Evolutionary conservation across 2,113 vertebrate species (phyloP).

Genomic region (Eptatretus burgeri): DNA sequence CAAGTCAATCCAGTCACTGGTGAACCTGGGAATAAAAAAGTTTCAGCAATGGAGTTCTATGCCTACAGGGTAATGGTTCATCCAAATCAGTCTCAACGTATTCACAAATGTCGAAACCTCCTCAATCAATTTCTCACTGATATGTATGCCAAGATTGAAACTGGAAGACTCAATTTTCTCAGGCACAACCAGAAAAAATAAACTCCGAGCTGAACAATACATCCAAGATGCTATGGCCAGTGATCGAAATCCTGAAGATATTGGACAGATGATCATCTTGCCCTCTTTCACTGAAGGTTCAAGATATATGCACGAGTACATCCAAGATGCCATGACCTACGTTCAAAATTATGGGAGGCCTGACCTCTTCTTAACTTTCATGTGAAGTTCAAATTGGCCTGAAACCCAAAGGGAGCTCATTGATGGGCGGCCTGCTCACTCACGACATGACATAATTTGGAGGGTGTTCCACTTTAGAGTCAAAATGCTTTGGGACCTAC

Average conservation of each 20-base stretch:
- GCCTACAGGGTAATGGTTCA: too few relatives aligned
- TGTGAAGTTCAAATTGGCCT: not conserved
- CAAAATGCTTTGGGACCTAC: not conserved
- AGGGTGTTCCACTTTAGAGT: not conserved
- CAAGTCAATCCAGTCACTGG: too few relatives aligned
- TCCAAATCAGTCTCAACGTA: too few relatives aligned
- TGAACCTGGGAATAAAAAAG: too few relatives aligned
- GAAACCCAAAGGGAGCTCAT: not conserved
- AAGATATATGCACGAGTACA: not conserved
- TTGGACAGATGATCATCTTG: not conserved
- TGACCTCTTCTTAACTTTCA: not conserved
- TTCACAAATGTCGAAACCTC: too few relatives aligned
- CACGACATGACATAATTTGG: not conserved
- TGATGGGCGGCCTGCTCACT: not conserved
- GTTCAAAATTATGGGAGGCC: not conserved
- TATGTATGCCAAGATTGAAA: not conserved
- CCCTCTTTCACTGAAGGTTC: conserved; percentile 1
- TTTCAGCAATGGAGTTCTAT: too few relatives aligned
- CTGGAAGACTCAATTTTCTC: not conserved
- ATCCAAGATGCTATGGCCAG: not conserved
- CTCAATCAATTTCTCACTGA: not conserved
- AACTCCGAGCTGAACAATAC: not conserved
- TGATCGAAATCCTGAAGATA: not conserved
- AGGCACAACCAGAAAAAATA: not conserved
- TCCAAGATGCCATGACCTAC: conserved; percentile 1